These are phyloP conservation scores for Ellobius talpinus DNA, from an alignment of 2,113 vertebrate genomes.

Conservation along the genomic window DNA sequence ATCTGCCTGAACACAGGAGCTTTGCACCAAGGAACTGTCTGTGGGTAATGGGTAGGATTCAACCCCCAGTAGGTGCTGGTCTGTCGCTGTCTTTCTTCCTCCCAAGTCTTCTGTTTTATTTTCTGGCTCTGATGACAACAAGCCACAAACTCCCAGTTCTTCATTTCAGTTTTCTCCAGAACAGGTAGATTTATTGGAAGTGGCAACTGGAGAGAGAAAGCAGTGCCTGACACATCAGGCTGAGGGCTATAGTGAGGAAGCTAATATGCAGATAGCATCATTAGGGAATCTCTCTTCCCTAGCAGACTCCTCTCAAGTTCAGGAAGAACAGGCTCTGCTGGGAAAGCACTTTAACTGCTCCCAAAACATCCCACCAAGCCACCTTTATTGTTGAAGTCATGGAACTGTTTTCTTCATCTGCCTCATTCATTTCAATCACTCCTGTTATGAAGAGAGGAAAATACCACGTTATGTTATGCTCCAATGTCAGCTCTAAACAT, in stretches of 20 bases:
- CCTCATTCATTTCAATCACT: neutral
- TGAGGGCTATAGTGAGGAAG: conserved; percentile 12
- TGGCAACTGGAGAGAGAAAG: conserved; percentile 46
- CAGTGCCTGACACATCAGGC: neutral
- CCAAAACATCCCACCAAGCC: neutral
- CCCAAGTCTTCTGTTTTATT: neutral
- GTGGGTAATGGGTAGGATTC: neutral
- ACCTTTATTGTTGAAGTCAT: neutral
- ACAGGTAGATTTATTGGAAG: conserved; percentile 58
- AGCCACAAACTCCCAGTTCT: conserved; percentile 23
- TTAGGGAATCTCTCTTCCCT: neutral
- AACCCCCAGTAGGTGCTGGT: neutral
- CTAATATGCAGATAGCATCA: neutral
- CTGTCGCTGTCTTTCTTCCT: conserved; percentile 22
- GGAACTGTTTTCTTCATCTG: neutral
- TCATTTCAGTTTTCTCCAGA: neutral
- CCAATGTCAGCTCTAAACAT: neutral
- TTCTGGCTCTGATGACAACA: neutral
- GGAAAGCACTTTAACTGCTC: neutral
- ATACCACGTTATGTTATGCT: neutral
- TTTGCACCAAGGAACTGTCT: conserved; percentile 44
- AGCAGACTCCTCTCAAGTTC: neutral
- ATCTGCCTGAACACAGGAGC: neutral
- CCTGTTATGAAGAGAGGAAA: conserved; percentile 31
- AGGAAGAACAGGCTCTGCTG: neutral